These are phyloP conservation scores for Celastrina argiolus DNA, from an alignment of 2,888 invertebrate species.

Conservation along the genomic window DNA sequence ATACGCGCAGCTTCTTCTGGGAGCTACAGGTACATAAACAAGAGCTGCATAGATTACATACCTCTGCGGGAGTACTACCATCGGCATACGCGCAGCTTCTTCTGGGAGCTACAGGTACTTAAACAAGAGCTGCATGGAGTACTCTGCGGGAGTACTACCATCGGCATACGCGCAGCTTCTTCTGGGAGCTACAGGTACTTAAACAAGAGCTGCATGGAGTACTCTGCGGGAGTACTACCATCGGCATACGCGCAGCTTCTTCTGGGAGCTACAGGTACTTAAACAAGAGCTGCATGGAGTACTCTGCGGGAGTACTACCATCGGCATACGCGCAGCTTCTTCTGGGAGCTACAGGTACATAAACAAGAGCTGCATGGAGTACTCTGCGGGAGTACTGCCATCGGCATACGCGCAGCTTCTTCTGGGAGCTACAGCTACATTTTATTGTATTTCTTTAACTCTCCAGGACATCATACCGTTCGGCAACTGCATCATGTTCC, in stretches of 20 bases:
- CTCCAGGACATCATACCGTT: slow-evolving; percentile 88
- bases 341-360: slow-evolving; percentile 89
- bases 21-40: slow-evolving; percentile 81
- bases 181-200: slow-evolving; percentile 89
- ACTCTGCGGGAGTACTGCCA: slow-evolving; percentile 88
- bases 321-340: slow-evolving; percentile 86
- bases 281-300: slow-evolving; percentile 71
- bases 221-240: slow-evolving; percentile 88
- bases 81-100: slow-evolving; percentile 86
- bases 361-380: slow-evolving; percentile 71
- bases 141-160: slow-evolving; percentile 88
- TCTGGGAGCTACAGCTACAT: slow-evolving; percentile 89
- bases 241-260: slow-evolving; percentile 86
- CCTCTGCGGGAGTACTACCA: slow-evolving; percentile 90
- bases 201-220: slow-evolving; percentile 71
- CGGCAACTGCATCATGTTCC: slow-evolving; percentile 86
- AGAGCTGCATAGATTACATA: slow-evolving; percentile 80
- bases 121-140: slow-evolving; percentile 71
- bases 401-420: slow-evolving; percentile 86
- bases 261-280: slow-evolving; percentile 89
- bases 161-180: slow-evolving; percentile 86
- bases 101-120: slow-evolving; percentile 89
- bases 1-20: slow-evolving; percentile 90
- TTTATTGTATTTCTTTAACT: not conserved
- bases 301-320: slow-evolving; percentile 88